Percentiles rank a stretch among this genome's conserved stretches.
Conservation (phyloP, 2,797 vertebrate genomes). For the Ciconia nigra region DNA sequence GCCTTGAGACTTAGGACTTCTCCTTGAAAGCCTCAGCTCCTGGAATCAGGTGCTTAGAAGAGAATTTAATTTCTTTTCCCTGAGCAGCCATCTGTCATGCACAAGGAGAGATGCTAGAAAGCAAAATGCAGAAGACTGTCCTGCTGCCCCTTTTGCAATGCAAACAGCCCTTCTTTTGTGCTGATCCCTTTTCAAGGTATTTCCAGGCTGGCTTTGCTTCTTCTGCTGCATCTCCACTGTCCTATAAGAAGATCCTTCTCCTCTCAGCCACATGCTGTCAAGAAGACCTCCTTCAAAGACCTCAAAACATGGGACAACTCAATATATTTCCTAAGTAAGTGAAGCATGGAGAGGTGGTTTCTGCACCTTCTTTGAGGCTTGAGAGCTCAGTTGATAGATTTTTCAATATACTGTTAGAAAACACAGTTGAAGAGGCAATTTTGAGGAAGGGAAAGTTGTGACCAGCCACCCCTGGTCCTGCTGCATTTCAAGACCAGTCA, state of each 20-base stretch:
- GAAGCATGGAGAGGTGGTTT: not conserved
- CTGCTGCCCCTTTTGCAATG: not conserved
- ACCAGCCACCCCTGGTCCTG: not conserved
- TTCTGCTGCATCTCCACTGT: not conserved
- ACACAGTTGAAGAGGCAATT: not conserved
- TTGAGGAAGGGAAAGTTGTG: not conserved
- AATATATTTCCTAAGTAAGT: not conserved
- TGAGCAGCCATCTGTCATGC: not conserved
- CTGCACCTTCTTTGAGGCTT: not conserved
- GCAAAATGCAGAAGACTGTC: not conserved
- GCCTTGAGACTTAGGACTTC: not conserved
- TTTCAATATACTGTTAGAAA: not conserved
- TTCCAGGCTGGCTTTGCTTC: not conserved
- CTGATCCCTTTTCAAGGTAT: not conserved
- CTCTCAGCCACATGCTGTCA: fast-evolving
- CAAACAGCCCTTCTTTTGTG: not conserved
- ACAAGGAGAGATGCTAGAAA: not conserved
- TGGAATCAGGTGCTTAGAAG: not conserved
- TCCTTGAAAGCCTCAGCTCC: not conserved
- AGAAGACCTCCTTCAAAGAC: not conserved
- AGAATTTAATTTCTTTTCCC: not conserved
- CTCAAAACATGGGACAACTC: not conserved
- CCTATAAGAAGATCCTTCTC: not conserved
- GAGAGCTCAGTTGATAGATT: not conserved
- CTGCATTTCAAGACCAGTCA: not conserved